Evolutionary conservation across 2,888 invertebrate species (phyloP), one percentile per base, ranked within the genome.

Genomic region (Spilarctia lutea): DNA sequence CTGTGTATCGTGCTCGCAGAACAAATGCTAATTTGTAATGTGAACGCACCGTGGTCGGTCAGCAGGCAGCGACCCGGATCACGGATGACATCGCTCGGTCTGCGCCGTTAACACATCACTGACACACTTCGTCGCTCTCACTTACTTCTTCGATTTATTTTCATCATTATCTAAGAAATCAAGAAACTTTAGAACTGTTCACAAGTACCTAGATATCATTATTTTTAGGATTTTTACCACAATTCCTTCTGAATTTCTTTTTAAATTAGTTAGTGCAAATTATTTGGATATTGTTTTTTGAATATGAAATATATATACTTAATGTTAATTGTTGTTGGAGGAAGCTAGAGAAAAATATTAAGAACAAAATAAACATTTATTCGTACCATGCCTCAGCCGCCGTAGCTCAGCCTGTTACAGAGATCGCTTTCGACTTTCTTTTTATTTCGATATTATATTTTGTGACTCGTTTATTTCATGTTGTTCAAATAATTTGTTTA

Each of bases 1-100:
- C 7, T 65, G 63, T 2, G 52, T 68, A 65, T 27, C 24, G 52
- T 68, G 63, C 48, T 60, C 65, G 68, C 63, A 75, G 67, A 39
- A 71, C 65, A 73, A 78, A 75, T 56, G 75, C 71, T 77, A 73
- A 84, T 78, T 78, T 68, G 73, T 75, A 67, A 42, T 76, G 73
- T 73, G 75, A 69, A 78, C 68, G 75, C 67, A 65, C 67, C 30
- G 78, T 75, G 77, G 74, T 69, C 60, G 52, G 78, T 70, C 60
- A 83, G 83, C 83, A 84, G 76, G 78, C 77, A 85, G 77, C 92
- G 94, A 94, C 94, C 94, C 94, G 94, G 94, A 94, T 94, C 91
- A 90, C 91, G 89, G 91, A 90, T 88, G 89, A 89, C 91, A 88
- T 89, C 85, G 87, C 86, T 83, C 73, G 74, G 83, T n/a, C 79